Evolutionary conservation across 2,797 vertebrate species (phyloP), one percentile per base, ranked within the genome.

Genomic region (Fistularia tabacaria): DNA sequence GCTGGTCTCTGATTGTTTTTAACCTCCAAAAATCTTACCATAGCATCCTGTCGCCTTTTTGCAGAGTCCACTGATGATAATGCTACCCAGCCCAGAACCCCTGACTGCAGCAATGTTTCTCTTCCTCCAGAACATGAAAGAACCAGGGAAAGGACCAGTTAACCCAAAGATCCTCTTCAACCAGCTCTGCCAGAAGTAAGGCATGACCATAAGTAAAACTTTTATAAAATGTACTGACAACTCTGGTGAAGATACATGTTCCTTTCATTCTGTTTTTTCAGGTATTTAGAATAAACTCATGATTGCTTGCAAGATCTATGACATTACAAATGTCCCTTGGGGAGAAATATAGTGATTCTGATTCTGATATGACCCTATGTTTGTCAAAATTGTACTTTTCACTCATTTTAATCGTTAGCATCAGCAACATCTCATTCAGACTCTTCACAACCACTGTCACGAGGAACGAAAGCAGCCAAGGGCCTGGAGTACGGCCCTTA

Each of bases 141-240:
- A 97, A 63, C 66, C 92, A 36, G 94, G 93, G 38, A 97, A 92
- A 88, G 93, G 94, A 56, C 93, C 95, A 0, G 83, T 98, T 68
- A 95, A 93, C 76, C 96, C 97, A 58, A 99, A 97, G 88, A 86
- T 95, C 57, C 93, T 99, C 58, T 99, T 98, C 83, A 97, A 91
- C 84, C 97, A 98, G 78, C 94, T 99, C 66, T 99, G 97, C 83
- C 96, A 97, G 74, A 98, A 98, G 97, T 99, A 92, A 69, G 93
- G 73, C 15, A 0, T n/a, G 14, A 14, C 54, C 61, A 36, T 25
- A 25, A 25, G 25, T 25, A 5, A 25, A 25, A 25, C 2, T 25
- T 25, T 5, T 5, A 25, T 25, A 25, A 25, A 5, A 25, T 5
- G 25, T 25, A 25, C 25, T 25, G 25, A 25, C 25, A 3, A 25